Evolutionary conservation across 2,888 invertebrate species (phyloP).

Genomic region (Phyllotreta cruciferae): DNA sequence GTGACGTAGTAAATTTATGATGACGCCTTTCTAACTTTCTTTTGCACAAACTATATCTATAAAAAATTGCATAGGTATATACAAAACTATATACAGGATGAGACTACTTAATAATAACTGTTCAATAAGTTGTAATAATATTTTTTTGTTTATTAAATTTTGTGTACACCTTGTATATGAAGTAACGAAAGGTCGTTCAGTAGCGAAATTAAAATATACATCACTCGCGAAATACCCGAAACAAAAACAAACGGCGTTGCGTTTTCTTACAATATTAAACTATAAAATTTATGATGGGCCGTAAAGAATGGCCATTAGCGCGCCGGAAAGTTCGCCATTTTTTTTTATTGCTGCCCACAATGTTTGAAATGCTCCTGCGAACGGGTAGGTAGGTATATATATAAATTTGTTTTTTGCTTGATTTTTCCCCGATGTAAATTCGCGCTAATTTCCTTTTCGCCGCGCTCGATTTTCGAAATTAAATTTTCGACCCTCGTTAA

Average conservation of each 20-base stretch:
- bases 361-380: conserved; percentile 44
- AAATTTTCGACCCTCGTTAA: conserved; percentile 19
- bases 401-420: conserved; percentile 49
- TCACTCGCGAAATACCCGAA: conserved; percentile 56
- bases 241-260: conserved; percentile 57
- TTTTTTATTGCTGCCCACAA: conserved; percentile 55
- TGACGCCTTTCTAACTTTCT: too few species aligned
- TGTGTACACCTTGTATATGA: conserved; percentile 14
- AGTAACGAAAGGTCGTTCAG: conserved; percentile 52
- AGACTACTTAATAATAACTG: too few species aligned
- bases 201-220: conserved; percentile 61
- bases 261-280: conserved; percentile 57
- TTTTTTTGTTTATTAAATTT: not conserved
- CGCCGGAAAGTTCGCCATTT: conserved; percentile 48
- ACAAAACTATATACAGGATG: too few species aligned
- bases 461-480: conserved; percentile 20
- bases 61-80: too few species aligned
- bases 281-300: conserved; percentile 58
- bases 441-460: conserved; percentile 31
- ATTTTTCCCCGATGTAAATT: conserved; percentile 47
- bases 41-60: too few species aligned
- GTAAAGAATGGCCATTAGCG: conserved; percentile 58
- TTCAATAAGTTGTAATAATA: too few species aligned
- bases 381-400: too few species aligned
- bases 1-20: too few species aligned